These are phyloP conservation scores for Sylvietta virens DNA, from an alignment of 2,113 vertebrate genomes.

Conservation along the genomic window DNA sequence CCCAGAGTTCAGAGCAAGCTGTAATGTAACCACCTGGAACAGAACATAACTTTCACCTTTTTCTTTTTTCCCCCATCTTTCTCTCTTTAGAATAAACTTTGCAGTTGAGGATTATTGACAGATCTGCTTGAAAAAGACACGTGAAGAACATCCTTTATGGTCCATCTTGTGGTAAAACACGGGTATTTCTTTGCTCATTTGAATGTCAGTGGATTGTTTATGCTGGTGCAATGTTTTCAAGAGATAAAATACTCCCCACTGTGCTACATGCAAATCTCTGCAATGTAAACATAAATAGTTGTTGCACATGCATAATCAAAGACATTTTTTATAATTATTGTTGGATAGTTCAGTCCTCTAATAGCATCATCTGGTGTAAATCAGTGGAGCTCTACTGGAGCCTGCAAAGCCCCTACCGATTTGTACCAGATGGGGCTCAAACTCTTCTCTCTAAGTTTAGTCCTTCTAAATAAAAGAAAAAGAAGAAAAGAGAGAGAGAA, in stretches of 20 bases:
- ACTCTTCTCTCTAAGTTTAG: constrained; percentile 21
- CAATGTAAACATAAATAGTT: constrained; percentile 46
- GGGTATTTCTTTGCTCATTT: constrained; percentile 59
- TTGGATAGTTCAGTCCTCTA: constrained; percentile 15
- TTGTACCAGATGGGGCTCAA: constrained; percentile 49
- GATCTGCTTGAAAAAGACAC: neutral
- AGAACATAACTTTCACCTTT: neutral
- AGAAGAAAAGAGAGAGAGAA: neutral
- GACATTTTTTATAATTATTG: constrained; percentile 21
- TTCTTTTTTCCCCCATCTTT: neutral
- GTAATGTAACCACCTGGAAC: neutral
- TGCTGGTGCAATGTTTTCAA: constrained; percentile 62
- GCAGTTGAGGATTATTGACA: constrained; percentile 16
- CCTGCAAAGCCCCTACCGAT: constrained; percentile 16
- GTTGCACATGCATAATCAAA: constrained; percentile 39
- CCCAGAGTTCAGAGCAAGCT: neutral
- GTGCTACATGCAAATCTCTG: constrained; percentile 55
- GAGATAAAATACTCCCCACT: constrained; percentile 69
- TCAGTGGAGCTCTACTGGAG: constrained; percentile 23
- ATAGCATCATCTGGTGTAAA: constrained; percentile 48
- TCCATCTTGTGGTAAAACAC: constrained; percentile 41
- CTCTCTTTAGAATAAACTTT: neutral
- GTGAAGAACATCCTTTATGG: constrained; percentile 25
- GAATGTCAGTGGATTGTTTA: constrained; percentile 57
- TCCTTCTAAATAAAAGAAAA: neutral